Percentiles rank a stretch among this genome's conserved stretches.
Conservation (phyloP, 2,888 invertebrate genomes). For the Morpho helenor region DNA sequence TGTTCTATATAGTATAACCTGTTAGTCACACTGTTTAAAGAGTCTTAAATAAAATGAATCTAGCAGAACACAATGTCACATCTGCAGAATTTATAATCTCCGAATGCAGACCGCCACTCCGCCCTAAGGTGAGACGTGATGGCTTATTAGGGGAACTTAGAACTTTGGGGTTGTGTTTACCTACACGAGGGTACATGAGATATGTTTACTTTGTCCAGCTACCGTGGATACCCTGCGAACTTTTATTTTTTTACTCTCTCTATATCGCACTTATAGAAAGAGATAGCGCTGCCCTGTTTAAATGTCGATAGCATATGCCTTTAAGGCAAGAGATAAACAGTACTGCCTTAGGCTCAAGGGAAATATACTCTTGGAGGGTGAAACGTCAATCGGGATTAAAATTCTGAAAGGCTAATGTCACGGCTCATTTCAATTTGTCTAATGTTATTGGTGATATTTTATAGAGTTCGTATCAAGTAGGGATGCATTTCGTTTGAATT, state of each 20-base stretch:
- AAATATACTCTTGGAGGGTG: conserved; percentile 59
- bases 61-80: neutral
- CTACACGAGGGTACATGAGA: conserved; percentile 58
- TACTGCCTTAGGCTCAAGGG: conserved; percentile 60
- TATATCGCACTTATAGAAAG: conserved; percentile 32
- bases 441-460: conserved; percentile 35
- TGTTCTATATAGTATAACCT: no score
- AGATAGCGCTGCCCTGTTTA: conserved; percentile 40
- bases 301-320: conserved; percentile 43
- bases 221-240: conserved; percentile 34
- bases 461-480: conserved; percentile 9
- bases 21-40: no score
- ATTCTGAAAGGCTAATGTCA: conserved; percentile 50
- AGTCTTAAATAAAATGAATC: neutral
- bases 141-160: conserved; percentile 76
- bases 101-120: conserved; percentile 40
- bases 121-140: conserved; percentile 69
- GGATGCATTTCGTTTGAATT: conserved; percentile 4
- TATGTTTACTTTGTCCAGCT: conserved; percentile 59
- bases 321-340: conserved; percentile 46
- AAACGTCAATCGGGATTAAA: conserved; percentile 67
- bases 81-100: conserved; percentile 34
- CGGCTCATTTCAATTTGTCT: conserved; percentile 59
- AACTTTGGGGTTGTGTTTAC: conserved; percentile 73
- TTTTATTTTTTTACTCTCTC: conserved; percentile 41